Evolutionary conservation across 2,113 vertebrate species (phyloP).

Genomic region (Uropsilus gracilis): DNA sequence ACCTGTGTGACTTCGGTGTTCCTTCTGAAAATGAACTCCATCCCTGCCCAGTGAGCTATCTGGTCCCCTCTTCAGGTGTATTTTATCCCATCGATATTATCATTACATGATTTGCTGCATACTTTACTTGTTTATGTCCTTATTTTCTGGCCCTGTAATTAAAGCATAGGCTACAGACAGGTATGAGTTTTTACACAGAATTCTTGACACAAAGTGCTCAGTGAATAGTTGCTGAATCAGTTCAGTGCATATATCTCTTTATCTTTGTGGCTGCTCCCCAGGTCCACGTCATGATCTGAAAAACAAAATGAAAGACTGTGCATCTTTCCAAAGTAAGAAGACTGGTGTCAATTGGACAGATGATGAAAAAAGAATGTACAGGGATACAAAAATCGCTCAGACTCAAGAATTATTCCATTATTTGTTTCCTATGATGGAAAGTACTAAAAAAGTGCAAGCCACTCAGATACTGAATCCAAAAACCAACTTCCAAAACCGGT

Average conservation of each 20-base stretch:
- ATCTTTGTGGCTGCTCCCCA: constrained; percentile 67
- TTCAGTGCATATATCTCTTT: not conserved
- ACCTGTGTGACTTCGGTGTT: not conserved
- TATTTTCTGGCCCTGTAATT: constrained; percentile 7
- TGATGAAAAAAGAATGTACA: constrained; percentile 69
- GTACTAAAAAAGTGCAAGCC: constrained; percentile 31
- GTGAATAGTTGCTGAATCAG: not conserved
- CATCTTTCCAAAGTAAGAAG: constrained; percentile 60
- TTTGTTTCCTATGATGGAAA: constrained; percentile 65
- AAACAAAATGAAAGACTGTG: constrained; percentile 51
- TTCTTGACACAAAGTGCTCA: not conserved
- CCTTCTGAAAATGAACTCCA: not conserved
- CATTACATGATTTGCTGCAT: not conserved
- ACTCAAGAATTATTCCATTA: constrained; percentile 63
- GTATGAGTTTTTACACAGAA: constrained; percentile 34
- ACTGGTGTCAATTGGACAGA: constrained; percentile 68
- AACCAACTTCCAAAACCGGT: constrained; percentile 17
- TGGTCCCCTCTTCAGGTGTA: not conserved
- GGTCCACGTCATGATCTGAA: constrained; percentile 59
- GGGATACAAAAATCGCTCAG: constrained; percentile 58
- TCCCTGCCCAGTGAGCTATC: not conserved
- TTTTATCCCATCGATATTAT: not conserved
- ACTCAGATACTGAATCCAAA: constrained; percentile 28
- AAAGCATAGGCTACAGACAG: constrained; percentile 1
- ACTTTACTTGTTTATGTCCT: constrained; percentile 13